Evolutionary conservation across 2,797 vertebrate genomes (phyloP), one percentile per base, ranked within the genome.

Genomic region (Acanthiza pusilla): DNA sequence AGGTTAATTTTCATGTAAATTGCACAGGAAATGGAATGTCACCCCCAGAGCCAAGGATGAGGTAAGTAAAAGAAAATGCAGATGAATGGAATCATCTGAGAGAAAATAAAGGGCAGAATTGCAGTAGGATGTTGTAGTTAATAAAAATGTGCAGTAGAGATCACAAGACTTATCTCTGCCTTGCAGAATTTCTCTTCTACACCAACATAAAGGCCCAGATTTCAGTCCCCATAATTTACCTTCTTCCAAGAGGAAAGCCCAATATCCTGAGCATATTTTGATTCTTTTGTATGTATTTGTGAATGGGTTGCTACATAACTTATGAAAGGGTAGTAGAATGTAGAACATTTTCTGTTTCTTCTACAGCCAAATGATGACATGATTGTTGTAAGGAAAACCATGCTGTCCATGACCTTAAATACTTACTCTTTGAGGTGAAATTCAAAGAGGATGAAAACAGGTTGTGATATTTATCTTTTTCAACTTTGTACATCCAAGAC

Each of bases 1-100:
- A 88, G 40, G 75, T 77, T 94, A 88, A 95, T 94, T 95, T 95
- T 88, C 66, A 93, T 71, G 73, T 60, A 92, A 96, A 97, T 95
- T 94, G 42, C 36, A 20, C n/a, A 36, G 62, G 45, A 95, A 91
- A 95, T 74, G 13, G 47, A 95, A 91, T 74, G 60, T 26, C 38
- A 78, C 51, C 42, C 47, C 75, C 7, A 8, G 60, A 93, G 55
- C 47, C 29, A 60, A 91, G 71, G 23, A 86, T 34, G n/a, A 86
- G n/a, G 42, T 70, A 78, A 68, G 51, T 74, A 75, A 84, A 89
- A 88, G 68, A 78, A 93, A 81, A 84, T 45, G 43, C 26, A 78
- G 17, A 79, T 82, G 47, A 90, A 84, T 55, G 19, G 40, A 84
- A 55, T 73, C 19, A 51, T 29, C 53, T 55, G 40, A 30, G 21